These are phyloP conservation scores for Styela clava DNA, from an alignment of 23 tunicate genomes.

Conservation along the genomic window DNA sequence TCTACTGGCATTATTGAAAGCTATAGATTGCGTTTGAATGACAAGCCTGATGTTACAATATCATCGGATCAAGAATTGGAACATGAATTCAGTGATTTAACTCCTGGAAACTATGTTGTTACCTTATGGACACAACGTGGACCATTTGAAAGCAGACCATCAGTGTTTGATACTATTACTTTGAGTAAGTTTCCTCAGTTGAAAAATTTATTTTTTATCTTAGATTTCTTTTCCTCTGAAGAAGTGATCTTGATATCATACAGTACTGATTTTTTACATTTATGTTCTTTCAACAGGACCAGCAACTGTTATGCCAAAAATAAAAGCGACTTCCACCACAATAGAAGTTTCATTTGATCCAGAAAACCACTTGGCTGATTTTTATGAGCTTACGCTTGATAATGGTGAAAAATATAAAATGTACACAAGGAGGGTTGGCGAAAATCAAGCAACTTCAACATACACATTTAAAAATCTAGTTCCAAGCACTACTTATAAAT, in stretches of 20 bases:
- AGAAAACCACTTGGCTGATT: constrained; percentile 46
- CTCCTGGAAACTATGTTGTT: constrained; percentile 35
- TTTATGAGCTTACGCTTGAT: constrained; percentile 5
- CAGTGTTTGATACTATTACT: constrained; percentile 23
- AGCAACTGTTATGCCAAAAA: constrained; percentile 24
- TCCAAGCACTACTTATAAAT: constrained; percentile 38
- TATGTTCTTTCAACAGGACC: constrained; percentile 53
- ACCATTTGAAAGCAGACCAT: constrained; percentile 27
- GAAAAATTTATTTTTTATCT: too few species aligned
- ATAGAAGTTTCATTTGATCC: constrained; percentile 28
- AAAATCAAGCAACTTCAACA: constrained; percentile 1
- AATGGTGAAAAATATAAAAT: neutral
- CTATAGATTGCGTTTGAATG: constrained; percentile 28
- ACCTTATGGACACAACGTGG: constrained; percentile 23
- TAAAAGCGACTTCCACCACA: constrained; percentile 30
- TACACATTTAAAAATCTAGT: constrained; percentile 22
- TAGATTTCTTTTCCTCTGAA: too few species aligned
- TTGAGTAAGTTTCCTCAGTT: constrained; percentile 38
- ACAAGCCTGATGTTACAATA: constrained; percentile 7
- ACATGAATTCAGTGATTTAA: constrained; percentile 23
- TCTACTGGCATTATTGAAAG: constrained; percentile 17
- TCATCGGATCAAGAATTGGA: constrained; percentile 1
- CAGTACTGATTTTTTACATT: too few species aligned
- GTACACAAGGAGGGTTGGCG: neutral
- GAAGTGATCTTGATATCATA: too few species aligned